Base-by-base conservation (phyloP, 2,113 vertebrate genomes). In the Xenus cinereus region DNA sequence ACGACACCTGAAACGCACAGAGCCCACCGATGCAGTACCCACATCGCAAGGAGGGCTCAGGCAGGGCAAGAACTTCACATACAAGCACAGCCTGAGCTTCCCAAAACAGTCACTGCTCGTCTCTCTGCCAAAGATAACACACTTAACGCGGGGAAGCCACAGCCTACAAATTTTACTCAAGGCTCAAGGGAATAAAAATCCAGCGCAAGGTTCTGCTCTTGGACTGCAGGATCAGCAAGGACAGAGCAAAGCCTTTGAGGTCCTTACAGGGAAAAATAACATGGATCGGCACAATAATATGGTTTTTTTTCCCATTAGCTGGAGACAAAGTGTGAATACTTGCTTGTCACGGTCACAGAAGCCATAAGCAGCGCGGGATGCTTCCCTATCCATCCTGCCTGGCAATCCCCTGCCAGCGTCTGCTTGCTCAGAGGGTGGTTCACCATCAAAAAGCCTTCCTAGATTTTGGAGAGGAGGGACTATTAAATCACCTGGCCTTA, bases 71-170 rank as follows among this genome's bases (percentile, higher is more conserved):
- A 46, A 37, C 15, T 87, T 83, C 54, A 84, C 27, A 57, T 8
- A 32, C 17, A 53, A 82, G 37, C 66, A 57, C 27, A 78, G 56
- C 53, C 69, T 27, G 41, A 84, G 69, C 37, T 78, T 78, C 72
- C 59, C 57, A 37, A 71, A 92, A 72, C 86, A 91, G 79, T 48
- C 48, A 27, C 15, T 3, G 14, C n/a, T 62, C 2, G 0, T 24
- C 59, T 45, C 83, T 27, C 75, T 78, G 87, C 84, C 96, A 96
- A 95, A 92, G 90, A 66, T 27, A 94, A 96, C 77, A 83, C 14
- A 14, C 76, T 72, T 46, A 67, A 60, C 0, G 1, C 14, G 14
- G 59, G 39, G 48, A 84, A 94, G 83, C 39, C 74, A 60, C 91
- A 90, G 82, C 74, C 92, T 95, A 84, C 80, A 83, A 79, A 82